Conservation (phyloP, 2,113 vertebrate species). For the Rutilus rutilus region DNA sequence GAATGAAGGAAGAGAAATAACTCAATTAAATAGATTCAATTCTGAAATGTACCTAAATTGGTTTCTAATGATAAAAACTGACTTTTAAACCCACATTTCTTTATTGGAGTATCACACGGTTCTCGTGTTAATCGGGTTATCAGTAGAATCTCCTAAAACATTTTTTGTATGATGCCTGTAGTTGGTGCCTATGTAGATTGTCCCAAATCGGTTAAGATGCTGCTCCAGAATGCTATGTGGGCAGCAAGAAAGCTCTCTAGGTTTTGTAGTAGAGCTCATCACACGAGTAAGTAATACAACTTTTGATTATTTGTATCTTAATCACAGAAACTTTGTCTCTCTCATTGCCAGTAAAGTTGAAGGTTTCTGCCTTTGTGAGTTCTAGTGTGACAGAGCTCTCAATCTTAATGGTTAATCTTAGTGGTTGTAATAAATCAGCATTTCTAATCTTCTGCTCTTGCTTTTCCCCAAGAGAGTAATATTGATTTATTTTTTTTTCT, state of each 20-base stretch:
- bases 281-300: background rate
- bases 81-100: background rate
- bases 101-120: background rate
- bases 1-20: background rate
- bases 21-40: background rate
- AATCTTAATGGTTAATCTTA: background rate
- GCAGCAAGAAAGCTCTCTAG: background rate
- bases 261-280: background rate
- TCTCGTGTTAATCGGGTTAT: no score
- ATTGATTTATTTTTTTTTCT: constrained; percentile 12
- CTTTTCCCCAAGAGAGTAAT: constrained; percentile 11
- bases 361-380: background rate
- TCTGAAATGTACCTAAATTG: background rate
- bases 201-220: background rate
- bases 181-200: background rate
- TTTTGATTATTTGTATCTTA: background rate
- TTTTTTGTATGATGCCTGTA: background rate
- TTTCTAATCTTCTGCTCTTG: constrained; percentile 32
- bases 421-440: background rate
- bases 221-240: background rate
- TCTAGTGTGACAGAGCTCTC: background rate
- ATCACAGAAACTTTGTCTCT: background rate
- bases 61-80: background rate
- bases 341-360: background rate
- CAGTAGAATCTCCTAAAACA: background rate